Percentiles rank a stretch among this genome's conserved stretches.
These are phyloP conservation scores for Oscarella lobularis DNA, from an alignment of 37 sponge, comb jelly and placozoan species.

Conservation along the genomic window DNA sequence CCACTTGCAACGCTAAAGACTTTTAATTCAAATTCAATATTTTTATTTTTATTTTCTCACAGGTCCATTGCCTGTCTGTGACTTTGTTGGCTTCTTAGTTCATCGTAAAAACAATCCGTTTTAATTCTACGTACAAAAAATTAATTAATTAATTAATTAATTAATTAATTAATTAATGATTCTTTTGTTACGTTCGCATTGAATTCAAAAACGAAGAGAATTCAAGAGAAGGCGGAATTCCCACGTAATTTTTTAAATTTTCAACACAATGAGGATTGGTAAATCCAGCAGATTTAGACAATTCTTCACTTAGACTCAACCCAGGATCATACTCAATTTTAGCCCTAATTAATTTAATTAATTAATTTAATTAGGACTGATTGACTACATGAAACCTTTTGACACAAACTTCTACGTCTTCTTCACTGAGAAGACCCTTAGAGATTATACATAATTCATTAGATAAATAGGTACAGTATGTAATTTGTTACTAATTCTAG, in stretches of 20 bases:
- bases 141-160: background rate
- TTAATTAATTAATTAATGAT: background rate
- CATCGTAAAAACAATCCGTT: slow-evolving; percentile 23
- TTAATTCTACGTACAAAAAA: slow-evolving; percentile 22
- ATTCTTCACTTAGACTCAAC: too few relatives aligned
- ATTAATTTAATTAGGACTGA: too few relatives aligned
- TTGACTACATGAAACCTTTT: background rate
- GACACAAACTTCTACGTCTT: background rate
- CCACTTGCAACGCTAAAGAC: slow-evolving; percentile 45
- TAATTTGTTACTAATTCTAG: too few relatives aligned
- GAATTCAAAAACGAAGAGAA: slow-evolving; percentile 16
- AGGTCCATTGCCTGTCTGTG: slow-evolving; percentile 53
- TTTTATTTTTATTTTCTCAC: slow-evolving; percentile 22
- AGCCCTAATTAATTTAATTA: too few relatives aligned
- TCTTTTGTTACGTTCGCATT: slow-evolving; percentile 9
- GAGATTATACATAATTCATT: too few relatives aligned
- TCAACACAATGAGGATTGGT: slow-evolving; percentile 36
- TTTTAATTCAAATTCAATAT: too few relatives aligned
- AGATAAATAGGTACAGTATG: too few relatives aligned
- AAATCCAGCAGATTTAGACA: slow-evolving; percentile 44
- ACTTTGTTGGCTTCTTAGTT: slow-evolving; percentile 40
- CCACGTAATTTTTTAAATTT: slow-evolving; percentile 33
- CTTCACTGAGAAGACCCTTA: background rate
- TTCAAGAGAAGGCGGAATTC: slow-evolving; percentile 7
- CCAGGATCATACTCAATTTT: too few relatives aligned